A percentile compares a stretch with the other conserved stretches of the same genome.
Conservation (phyloP, 2,113 vertebrate genomes). For the Mirza zaza region DNA sequence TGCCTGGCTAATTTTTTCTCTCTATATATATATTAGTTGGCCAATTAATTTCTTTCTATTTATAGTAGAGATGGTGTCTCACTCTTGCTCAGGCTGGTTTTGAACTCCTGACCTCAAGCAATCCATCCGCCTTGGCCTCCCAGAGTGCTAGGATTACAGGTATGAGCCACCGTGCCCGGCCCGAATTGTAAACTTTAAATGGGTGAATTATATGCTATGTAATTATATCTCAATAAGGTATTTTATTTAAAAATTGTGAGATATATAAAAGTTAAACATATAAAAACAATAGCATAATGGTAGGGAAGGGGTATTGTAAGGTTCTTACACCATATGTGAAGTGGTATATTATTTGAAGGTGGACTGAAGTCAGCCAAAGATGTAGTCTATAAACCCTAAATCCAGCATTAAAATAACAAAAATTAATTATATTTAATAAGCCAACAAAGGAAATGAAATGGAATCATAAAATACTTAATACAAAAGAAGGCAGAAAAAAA, state of each 20-base stretch:
- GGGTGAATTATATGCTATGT: neutral
- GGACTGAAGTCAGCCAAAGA: neutral
- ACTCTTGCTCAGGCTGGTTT: too few relatives aligned
- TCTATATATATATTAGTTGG: too few relatives aligned
- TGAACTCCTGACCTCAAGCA: too few relatives aligned
- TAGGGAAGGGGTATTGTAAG: neutral
- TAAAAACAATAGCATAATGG: neutral
- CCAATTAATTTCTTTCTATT: too few relatives aligned
- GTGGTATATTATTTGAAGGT: neutral
- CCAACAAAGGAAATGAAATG: neutral
- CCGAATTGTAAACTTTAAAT: neutral
- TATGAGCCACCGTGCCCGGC: too few relatives aligned
- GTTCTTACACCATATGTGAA: neutral
- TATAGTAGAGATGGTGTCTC: too few relatives aligned
- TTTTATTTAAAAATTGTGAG: neutral
- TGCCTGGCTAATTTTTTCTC: too few relatives aligned
- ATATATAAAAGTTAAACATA: neutral
- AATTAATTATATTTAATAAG: neutral
- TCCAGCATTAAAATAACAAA: neutral
- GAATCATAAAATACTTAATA: neutral
- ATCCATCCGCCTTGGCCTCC: too few relatives aligned
- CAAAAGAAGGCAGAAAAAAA: neutral
- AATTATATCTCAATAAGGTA: neutral
- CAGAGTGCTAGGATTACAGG: too few relatives aligned
- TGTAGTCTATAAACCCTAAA: neutral